Conservation (phyloP, 2,888 invertebrate species). For the Hypolimnas misippus region DNA sequence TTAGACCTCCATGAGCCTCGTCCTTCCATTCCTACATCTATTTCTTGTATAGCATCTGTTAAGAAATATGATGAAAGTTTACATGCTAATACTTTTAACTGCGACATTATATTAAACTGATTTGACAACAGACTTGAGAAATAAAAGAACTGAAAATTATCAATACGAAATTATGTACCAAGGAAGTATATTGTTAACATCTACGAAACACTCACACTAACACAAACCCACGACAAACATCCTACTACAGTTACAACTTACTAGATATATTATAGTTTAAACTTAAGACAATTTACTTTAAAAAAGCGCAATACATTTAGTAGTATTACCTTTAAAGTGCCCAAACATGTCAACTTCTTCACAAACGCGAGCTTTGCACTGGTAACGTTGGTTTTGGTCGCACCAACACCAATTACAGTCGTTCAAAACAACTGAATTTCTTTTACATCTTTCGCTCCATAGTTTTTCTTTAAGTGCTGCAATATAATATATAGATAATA, state of each 20-base stretch:
- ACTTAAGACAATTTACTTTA: constrained; percentile 47
- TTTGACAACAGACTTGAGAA: no score
- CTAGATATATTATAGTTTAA: no score
- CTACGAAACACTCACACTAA: no score
- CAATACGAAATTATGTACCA: no score
- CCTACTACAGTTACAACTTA: no score
- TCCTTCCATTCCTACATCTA: constrained; percentile 72
- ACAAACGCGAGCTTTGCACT: constrained; percentile 61
- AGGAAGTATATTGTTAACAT: no score
- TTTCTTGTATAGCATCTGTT: constrained; percentile 64
- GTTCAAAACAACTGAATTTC: constrained; percentile 55
- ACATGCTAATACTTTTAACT: no score
- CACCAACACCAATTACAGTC: constrained; percentile 76
- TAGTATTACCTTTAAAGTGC: constrained; percentile 77
- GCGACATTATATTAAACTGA: no score
- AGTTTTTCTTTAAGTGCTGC: constrained; percentile 52
- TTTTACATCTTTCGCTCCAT: constrained; percentile 55
- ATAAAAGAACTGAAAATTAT: no score
- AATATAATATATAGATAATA: no score
- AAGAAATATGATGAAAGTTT: constrained; percentile 18
- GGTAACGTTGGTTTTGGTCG: constrained; percentile 45
- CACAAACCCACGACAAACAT: no score
- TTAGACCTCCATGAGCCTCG: constrained; percentile 65
- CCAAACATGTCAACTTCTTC: constrained; percentile 67
- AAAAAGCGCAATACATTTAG: no score